Conservation (phyloP, 2,113 vertebrate species). For the Stercorarius parasiticus region DNA sequence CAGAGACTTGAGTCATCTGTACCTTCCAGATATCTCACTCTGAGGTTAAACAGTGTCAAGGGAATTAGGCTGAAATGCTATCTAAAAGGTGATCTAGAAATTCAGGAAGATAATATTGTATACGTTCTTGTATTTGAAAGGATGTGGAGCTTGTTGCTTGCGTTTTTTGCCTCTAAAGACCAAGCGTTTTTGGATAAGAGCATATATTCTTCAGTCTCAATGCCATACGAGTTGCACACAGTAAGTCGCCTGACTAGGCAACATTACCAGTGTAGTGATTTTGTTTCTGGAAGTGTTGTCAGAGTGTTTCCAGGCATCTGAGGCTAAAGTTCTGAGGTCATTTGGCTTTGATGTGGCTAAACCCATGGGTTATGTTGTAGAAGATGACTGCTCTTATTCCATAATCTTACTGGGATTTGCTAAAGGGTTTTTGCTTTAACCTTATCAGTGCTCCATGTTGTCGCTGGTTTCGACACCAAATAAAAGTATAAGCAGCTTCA, state of each 20-base stretch:
- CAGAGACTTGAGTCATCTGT: background rate
- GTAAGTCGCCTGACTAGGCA: background rate
- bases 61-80: background rate
- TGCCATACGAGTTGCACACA: background rate
- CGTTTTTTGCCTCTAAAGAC: background rate
- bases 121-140: background rate
- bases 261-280: background rate
- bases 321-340: background rate
- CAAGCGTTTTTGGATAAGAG: background rate
- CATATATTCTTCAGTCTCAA: background rate
- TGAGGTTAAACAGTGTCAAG: background rate
- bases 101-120: background rate
- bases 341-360: background rate
- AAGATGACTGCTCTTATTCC: background rate
- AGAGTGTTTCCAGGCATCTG: background rate
- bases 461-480: background rate
- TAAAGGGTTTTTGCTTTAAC: background rate
- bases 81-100: background rate
- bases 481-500: background rate
- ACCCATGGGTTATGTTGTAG: background rate
- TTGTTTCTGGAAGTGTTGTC: background rate
- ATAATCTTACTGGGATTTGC: background rate
- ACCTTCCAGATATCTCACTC: background rate
- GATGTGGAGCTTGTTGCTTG: background rate
- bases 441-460: background rate